phyloP scores from a whole-genome alignment of 2,797 vertebrate species.

The Intellagama lesueurii region DNA sequence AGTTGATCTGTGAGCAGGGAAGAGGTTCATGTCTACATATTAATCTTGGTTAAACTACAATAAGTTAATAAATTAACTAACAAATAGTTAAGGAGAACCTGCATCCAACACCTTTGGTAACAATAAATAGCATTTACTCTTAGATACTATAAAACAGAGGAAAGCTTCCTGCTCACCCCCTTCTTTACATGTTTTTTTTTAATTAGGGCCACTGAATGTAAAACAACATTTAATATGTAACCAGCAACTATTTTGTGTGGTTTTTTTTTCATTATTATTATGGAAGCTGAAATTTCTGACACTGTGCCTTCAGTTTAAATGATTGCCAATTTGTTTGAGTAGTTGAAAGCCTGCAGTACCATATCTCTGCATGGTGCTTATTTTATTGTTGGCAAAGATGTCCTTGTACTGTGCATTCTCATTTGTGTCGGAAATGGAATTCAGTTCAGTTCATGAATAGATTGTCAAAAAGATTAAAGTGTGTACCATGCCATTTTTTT shows the following conservation, averaged over 20 bases:
- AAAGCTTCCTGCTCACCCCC: neutral
- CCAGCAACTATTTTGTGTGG: constrained; percentile 35
- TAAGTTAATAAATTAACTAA: neutral
- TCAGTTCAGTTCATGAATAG: constrained; percentile 83
- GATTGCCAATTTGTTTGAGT: constrained; percentile 85
- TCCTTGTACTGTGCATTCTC: constrained; percentile 87
- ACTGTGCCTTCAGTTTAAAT: constrained; percentile 82
- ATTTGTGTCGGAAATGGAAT: constrained; percentile 93
- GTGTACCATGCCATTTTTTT: constrained; percentile 84
- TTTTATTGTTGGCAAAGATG: constrained; percentile 87
- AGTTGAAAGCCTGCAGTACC: constrained; percentile 87
- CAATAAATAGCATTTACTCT: neutral
- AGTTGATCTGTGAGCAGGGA: neutral
- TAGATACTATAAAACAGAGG: neutral
- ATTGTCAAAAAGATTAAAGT: constrained; percentile 92
- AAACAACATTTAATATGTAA: constrained; percentile 43
- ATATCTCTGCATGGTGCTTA: constrained; percentile 76
- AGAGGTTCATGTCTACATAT: neutral
- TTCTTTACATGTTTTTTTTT: neutral
- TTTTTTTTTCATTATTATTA: constrained; percentile 63
- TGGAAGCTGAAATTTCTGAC: constrained; percentile 60
- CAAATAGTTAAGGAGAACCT: neutral
- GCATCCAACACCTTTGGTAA: neutral
- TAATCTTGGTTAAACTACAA: neutral
- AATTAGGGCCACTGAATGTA: neutral